Percentiles rank a stretch among this genome's conserved stretches.
Evolutionary conservation across 1,140 invertebrate genomes (phyloP).

Genomic region (Sipha flava): DNA sequence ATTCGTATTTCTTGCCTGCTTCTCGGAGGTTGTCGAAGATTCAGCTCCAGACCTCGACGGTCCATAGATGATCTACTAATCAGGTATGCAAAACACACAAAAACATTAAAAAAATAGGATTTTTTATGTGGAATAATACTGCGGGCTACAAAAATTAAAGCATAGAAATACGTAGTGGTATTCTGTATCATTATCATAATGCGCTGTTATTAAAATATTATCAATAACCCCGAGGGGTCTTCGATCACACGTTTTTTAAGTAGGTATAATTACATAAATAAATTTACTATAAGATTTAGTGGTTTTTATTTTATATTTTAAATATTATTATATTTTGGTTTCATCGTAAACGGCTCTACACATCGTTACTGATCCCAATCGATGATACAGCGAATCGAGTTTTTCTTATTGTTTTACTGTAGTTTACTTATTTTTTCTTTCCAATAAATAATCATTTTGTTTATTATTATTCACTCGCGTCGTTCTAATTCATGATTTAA

Average conservation of each 20-base stretch:
- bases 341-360: background rate
- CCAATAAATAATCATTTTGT: too few species aligned
- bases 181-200: background rate
- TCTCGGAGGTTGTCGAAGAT: background rate
- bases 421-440: background rate
- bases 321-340: too few species aligned
- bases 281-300: background rate
- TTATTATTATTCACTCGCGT: too few species aligned
- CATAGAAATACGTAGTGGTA: background rate
- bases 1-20: background rate
- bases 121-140: background rate
- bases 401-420: background rate
- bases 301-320: background rate
- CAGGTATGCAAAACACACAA: constrained; percentile 26
- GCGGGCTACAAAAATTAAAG: background rate
- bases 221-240: background rate
- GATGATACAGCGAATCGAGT: background rate
- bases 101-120: background rate
- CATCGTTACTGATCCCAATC: background rate
- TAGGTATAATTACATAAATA: background rate
- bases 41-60: background rate
- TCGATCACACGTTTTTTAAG: background rate
- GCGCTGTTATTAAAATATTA: background rate
- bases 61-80: constrained; percentile 27
- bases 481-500: background rate